phyloP scores from a whole-genome alignment of 2,797 vertebrate genomes.

The Nasua narica region DNA sequence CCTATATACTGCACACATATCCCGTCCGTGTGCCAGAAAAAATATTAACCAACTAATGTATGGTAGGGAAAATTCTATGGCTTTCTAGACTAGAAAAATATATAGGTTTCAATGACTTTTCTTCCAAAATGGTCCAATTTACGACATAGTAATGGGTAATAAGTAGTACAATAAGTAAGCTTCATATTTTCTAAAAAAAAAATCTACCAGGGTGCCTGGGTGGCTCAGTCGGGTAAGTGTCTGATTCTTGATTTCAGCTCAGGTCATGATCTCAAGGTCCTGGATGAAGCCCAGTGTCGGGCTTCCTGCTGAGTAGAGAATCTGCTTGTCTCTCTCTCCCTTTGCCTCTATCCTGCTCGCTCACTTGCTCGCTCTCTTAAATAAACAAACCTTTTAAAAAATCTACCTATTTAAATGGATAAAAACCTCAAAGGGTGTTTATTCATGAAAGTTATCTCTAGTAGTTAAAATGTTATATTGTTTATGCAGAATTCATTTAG shows the following conservation, averaged over 20 bases:
- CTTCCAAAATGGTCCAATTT: slow-evolving; percentile 62
- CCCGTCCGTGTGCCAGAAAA: slow-evolving; percentile 14
- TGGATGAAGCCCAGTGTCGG: background rate
- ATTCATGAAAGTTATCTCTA: slow-evolving; percentile 67
- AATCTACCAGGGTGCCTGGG: background rate
- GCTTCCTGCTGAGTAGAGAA: background rate
- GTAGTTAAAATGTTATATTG: slow-evolving; percentile 76
- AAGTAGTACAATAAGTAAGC: slow-evolving; percentile 69
- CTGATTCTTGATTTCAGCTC: background rate
- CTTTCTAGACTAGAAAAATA: slow-evolving; percentile 54
- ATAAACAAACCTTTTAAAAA: slow-evolving; percentile 22
- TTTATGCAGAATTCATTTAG: slow-evolving; percentile 82
- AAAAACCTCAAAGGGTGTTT: slow-evolving; percentile 64
- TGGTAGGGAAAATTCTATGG: slow-evolving; percentile 42
- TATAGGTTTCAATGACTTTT: slow-evolving; percentile 63
- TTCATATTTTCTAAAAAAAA: slow-evolving; percentile 76
- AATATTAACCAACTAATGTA: slow-evolving; percentile 25
- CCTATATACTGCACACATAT: background rate
- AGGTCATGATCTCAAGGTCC: background rate
- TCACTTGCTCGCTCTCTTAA: background rate
- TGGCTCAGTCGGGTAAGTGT: background rate
- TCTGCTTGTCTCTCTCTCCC: background rate
- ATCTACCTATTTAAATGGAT: slow-evolving; percentile 76
- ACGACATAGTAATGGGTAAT: slow-evolving; percentile 72
- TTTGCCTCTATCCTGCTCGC: background rate